A percentile compares a stretch with the other conserved stretches of the same genome.
phyloP scores from a whole-genome alignment of 2,888 invertebrate species.

The Andrena bucephala region DNA sequence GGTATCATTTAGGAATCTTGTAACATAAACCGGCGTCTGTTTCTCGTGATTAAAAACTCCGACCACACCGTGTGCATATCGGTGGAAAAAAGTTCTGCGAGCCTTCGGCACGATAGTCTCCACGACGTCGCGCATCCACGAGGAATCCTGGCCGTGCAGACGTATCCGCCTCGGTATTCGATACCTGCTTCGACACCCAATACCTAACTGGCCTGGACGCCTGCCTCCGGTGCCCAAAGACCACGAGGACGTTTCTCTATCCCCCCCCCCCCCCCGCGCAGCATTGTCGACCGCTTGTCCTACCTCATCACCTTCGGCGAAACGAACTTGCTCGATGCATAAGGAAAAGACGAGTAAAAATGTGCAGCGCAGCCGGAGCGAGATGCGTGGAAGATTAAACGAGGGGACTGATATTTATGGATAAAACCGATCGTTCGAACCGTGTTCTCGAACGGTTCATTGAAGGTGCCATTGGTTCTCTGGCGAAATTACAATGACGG shows the following conservation, averaged over 20 bases:
- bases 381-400: neutral
- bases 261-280: neutral
- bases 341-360: slow-evolving; percentile 19
- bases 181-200: slow-evolving; percentile 72
- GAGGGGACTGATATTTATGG: too few relatives aligned
- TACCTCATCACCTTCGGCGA: slow-evolving; percentile 43
- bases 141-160: slow-evolving; percentile 46
- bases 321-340: slow-evolving; percentile 10
- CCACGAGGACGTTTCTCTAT: slow-evolving; percentile 47
- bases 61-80: slow-evolving; percentile 24
- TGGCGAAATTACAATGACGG: neutral
- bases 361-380: neutral
- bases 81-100: slow-evolving; percentile 18
- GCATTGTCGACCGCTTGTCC: slow-evolving; percentile 64
- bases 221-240: slow-evolving; percentile 49
- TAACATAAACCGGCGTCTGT: slow-evolving; percentile 27
- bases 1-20: slow-evolving; percentile 35
- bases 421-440: neutral
- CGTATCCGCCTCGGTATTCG: slow-evolving; percentile 66
- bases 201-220: slow-evolving; percentile 72
- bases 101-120: slow-evolving; percentile 10
- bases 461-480: slow-evolving; percentile 5
- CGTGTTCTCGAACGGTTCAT: neutral
- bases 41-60: slow-evolving; percentile 41
- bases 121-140: slow-evolving; percentile 19